phyloP scores from a whole-genome alignment of 2,113 vertebrate genomes.

The Synchiropus splendidus region DNA sequence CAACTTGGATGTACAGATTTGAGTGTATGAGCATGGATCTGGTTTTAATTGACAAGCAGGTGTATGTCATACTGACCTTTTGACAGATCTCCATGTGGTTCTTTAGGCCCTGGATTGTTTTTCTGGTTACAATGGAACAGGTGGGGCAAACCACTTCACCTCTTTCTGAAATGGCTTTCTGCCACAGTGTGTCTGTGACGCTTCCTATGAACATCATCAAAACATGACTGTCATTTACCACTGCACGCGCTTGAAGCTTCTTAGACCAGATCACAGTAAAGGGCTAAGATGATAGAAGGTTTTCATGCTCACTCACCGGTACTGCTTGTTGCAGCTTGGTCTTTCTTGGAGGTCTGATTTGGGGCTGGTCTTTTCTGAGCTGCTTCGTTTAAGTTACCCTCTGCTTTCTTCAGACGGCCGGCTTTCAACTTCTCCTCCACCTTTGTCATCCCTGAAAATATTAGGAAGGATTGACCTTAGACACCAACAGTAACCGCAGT shows the following conservation, averaged over 20 bases:
- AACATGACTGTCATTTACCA: not conserved
- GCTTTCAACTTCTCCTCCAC: conserved; percentile 89
- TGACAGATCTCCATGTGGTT: conserved; percentile 98
- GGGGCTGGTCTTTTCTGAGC: conserved; percentile 67
- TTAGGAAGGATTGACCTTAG: no score
- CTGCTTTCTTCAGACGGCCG: conserved; percentile 75
- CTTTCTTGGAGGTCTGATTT: conserved; percentile 66
- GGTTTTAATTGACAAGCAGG: no score
- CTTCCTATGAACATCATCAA: conserved; percentile 27
- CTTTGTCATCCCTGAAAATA: conserved; percentile 84
- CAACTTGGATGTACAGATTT: no score
- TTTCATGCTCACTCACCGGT: conserved; percentile 45
- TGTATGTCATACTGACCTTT: conserved; percentile 76
- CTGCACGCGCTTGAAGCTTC: not conserved
- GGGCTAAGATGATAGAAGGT: not conserved
- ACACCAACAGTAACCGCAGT: no score
- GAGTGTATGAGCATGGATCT: no score
- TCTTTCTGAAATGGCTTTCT: conserved; percentile 78
- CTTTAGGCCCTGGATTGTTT: conserved; percentile 86
- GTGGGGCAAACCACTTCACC: conserved; percentile 88
- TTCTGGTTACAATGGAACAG: conserved; percentile 82
- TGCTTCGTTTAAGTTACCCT: conserved; percentile 66
- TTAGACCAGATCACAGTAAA: not conserved
- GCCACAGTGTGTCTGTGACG: conserved; percentile 80
- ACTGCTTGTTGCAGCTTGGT: conserved; percentile 35